phyloP scores from a whole-genome alignment of 2,797 vertebrate genomes.

The Macropodus opercularis region DNA sequence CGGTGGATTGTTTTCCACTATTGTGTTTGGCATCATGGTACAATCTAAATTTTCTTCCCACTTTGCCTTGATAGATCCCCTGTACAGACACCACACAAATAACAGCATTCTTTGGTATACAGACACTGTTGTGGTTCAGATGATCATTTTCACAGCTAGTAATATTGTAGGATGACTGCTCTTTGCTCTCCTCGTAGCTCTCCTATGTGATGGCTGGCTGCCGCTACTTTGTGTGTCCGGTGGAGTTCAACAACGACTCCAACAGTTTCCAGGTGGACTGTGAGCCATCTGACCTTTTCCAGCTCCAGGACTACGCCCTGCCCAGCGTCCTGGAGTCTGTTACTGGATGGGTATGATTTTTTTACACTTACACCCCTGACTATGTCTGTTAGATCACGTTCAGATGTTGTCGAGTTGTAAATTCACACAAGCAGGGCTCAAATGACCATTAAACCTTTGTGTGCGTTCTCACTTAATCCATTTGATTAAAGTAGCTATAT shows the following conservation, averaged over 20 bases:
- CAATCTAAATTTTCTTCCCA: slow-evolving; percentile 41
- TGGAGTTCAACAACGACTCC: slow-evolving; percentile 97
- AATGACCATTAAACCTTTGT: too few relatives aligned
- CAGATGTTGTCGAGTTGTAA: too few relatives aligned
- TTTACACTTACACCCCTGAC: too few relatives aligned
- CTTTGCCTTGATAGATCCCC: background rate
- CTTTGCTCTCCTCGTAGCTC: slow-evolving; percentile 77
- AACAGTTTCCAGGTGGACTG: slow-evolving; percentile 98
- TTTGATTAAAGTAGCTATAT: too few relatives aligned
- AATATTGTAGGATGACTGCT: too few relatives aligned
- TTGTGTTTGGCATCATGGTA: slow-evolving; percentile 94
- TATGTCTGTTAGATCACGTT: too few relatives aligned
- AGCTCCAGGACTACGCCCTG: slow-evolving; percentile 91
- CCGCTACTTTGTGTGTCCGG: slow-evolving; percentile 95
- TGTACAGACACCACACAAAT: too few relatives aligned
- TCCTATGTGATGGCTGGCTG: slow-evolving; percentile 96
- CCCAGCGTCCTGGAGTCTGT: slow-evolving; percentile 87
- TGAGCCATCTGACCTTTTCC: slow-evolving; percentile 92
- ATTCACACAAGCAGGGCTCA: too few relatives aligned
- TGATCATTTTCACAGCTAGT: too few relatives aligned
- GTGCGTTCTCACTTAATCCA: too few relatives aligned
- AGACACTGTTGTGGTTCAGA: too few relatives aligned
- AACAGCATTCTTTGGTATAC: too few relatives aligned
- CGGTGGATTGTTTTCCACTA: slow-evolving; percentile 93
- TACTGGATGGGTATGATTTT: slow-evolving; percentile 88